These are phyloP conservation scores for Diacarnus erythraeanus DNA, from an alignment of 37 sponge, comb jelly and placozoan species.

Conservation along the genomic window DNA sequence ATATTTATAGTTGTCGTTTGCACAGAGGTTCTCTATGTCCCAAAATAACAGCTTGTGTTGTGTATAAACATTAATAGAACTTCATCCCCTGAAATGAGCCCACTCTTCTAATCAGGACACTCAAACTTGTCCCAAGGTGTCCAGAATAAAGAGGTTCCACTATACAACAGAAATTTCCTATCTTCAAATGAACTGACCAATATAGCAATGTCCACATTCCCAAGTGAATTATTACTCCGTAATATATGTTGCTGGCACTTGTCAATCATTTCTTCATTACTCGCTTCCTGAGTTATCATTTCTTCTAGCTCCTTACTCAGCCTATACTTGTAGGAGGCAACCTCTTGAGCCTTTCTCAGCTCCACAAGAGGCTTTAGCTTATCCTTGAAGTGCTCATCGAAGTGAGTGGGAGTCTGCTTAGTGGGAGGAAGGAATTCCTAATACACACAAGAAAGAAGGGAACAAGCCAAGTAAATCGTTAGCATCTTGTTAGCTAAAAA, in stretches of 20 bases:
- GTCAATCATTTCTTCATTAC: constrained; percentile 47
- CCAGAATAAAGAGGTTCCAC: too few species aligned
- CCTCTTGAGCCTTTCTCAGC: constrained; percentile 53
- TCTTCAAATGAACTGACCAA: constrained; percentile 37
- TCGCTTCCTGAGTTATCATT: constrained; percentile 13
- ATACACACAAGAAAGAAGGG: background rate
- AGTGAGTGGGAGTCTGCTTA: constrained; percentile 52
- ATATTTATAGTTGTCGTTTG: too few species aligned
- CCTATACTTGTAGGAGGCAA: constrained; percentile 20
- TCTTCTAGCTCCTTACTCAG: constrained; percentile 50
- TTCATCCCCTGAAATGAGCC: too few species aligned
- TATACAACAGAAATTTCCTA: too few species aligned
- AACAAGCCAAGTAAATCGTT: background rate
- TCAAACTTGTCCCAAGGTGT: too few species aligned
- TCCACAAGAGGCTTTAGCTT: constrained; percentile 57
- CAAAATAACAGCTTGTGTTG: background rate
- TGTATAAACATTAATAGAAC: too few species aligned
- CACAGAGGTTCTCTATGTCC: background rate
- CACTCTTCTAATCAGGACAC: too few species aligned
- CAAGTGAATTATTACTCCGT: constrained; percentile 28
- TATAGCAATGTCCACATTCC: constrained; percentile 60
- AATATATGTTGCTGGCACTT: constrained; percentile 58
- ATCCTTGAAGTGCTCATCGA: constrained; percentile 74
- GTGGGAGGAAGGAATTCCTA: constrained; percentile 75
- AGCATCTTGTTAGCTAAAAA: too few species aligned